Conservation (phyloP, 2,888 invertebrate genomes). For the Pollenia amentaria region DNA sequence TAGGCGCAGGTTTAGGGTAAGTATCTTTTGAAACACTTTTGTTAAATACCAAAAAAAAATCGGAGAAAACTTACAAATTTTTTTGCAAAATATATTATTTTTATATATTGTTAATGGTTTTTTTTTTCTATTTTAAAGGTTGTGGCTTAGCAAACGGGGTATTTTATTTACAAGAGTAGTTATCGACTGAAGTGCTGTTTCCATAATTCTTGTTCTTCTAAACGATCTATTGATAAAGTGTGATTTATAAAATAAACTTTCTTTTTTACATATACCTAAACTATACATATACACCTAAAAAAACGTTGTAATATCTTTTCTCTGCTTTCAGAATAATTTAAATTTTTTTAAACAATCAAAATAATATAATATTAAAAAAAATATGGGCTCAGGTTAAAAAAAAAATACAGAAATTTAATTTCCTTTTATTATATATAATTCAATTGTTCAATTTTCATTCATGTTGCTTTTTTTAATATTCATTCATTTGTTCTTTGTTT, state of each 20-base stretch:
- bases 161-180: constrained; percentile 84
- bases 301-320: constrained; percentile 43
- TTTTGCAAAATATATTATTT: neutral
- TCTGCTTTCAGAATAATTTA: constrained; percentile 45
- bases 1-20: constrained; percentile 97
- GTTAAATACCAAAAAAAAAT: too few relatives aligned
- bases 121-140: constrained; percentile 85
- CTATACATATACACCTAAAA: constrained; percentile 36
- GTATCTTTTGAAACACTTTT: constrained; percentile 71
- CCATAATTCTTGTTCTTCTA: constrained; percentile 58
- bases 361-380: constrained; percentile 24
- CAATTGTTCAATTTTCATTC: neutral
- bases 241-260: constrained; percentile 63
- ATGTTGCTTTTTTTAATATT: neutral
- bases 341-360: constrained; percentile 38
- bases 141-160: constrained; percentile 88
- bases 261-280: constrained; percentile 20
- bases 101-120: neutral
- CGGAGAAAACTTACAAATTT: too few relatives aligned
- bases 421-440: constrained; percentile 24
- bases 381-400: constrained; percentile 69
- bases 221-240: constrained; percentile 67
- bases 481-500: neutral
- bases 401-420: constrained; percentile 36
- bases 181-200: constrained; percentile 81